Evolutionary conservation across 2,113 vertebrate species (phyloP), one percentile per base, ranked within the genome.

Genomic region (Recurvirostra avosetta): DNA sequence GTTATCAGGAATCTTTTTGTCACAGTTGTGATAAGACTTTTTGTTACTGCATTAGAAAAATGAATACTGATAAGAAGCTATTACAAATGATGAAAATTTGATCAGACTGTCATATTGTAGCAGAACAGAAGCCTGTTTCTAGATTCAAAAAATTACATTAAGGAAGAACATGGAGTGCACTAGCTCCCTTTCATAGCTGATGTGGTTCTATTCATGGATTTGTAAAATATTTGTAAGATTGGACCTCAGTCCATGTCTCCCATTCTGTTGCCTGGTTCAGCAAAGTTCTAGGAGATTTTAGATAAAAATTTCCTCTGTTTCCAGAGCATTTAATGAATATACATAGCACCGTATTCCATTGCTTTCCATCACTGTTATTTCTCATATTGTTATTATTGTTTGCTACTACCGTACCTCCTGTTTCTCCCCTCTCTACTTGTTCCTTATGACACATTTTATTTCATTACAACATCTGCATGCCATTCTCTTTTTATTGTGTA

Each of bases 41-140:
- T 56, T 81, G 61, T 93, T 86, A 95, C 72, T 76, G 18, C 49
- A 61, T 81, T 92, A 95, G 49, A 92, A 87, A 95, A 93, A 85
- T 45, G 23, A 88, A 70, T 76, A 50, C 26, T 76, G 62, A 49
- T 86, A 81, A 66, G 8, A 90, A 19, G 41, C 25, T 75, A 58
- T 90, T 90, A 78, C 13, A 70, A 25, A 70, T 49, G 26, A 81
- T 61, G 81, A 78, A 92, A 73, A 70, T 53, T 92, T 87, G 40
- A 87, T 90, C 75, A 73, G 36, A 21, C 20, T 78, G 14, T 68
- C 61, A 49, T 77, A 62, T 16, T 81, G 17, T 15, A 68, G 59
- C 23, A 88, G 67, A 95, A 78, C 13, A 73, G 58, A 77, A 92
- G 9, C 10, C 25, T 71, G n/a, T 52, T 85, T 91, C 81, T 76